These are phyloP conservation scores for Otolemur crassicaudatus DNA, from an alignment of 2,797 vertebrate species.

Conservation along the genomic window DNA sequence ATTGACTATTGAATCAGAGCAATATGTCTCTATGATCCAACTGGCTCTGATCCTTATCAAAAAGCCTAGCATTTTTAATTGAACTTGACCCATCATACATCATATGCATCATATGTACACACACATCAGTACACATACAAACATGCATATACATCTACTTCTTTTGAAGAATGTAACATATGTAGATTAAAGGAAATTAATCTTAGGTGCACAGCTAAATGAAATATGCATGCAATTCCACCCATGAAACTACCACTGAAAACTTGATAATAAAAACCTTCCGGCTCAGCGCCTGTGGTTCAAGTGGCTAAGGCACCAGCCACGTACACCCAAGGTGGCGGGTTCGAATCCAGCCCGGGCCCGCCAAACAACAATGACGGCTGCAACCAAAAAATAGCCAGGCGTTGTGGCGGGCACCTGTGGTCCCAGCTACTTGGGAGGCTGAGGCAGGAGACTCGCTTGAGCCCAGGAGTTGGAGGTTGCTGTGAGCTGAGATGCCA, in stretches of 20 bases:
- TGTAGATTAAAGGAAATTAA: not conserved
- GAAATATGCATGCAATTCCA: not conserved
- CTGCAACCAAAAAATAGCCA: no score
- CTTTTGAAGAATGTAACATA: not conserved
- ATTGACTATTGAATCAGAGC: not conserved
- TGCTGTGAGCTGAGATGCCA: no score
- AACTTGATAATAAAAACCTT: not conserved
- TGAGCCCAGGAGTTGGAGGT: no score
- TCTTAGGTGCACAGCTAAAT: not conserved
- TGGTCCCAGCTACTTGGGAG: no score
- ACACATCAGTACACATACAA: rapidly evolving
- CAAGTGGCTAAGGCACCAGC: no score
- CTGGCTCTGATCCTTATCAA: not conserved
- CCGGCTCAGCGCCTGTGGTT: not conserved
- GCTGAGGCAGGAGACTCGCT: no score
- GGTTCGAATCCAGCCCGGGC: no score
- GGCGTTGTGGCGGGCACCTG: no score
- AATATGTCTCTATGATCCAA: not conserved
- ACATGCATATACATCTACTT: not conserved
- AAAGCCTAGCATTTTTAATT: not conserved
- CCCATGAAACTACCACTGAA: not conserved
- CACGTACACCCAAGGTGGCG: no score
- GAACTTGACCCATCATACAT: not conserved
- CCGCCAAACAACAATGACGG: no score
- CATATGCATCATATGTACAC: not conserved